These are phyloP conservation scores for Bradypodion pumilum DNA, from an alignment of 2,797 vertebrate genomes.

Conservation along the genomic window DNA sequence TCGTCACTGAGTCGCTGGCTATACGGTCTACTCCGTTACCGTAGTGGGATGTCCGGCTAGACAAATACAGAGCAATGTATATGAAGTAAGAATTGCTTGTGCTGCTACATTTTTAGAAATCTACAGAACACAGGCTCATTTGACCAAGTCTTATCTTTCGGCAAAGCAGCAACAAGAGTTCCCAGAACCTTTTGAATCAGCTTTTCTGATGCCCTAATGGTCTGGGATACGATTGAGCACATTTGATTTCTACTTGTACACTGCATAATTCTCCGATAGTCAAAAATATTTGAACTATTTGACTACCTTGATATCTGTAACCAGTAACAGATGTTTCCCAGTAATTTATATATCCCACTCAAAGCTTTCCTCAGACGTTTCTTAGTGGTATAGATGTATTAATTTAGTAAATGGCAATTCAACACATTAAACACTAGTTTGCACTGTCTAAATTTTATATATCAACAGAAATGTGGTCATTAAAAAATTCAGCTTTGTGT, in stretches of 20 bases:
- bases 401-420: too few relatives aligned
- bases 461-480: neutral
- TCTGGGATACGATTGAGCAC: neutral
- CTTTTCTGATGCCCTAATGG: neutral
- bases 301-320: too few relatives aligned
- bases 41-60: too few relatives aligned
- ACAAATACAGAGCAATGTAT: neutral
- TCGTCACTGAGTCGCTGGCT: too few relatives aligned
- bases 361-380: neutral
- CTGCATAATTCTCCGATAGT: neutral
- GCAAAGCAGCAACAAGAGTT: neutral
- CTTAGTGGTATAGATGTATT: neutral
- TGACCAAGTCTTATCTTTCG: neutral
- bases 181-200: neutral
- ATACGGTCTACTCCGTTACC: too few relatives aligned
- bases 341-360: neutral
- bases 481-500: neutral
- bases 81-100: neutral
- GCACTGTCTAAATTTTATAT: neutral
- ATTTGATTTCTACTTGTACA: neutral
- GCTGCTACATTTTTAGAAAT: neutral
- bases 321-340: neutral
- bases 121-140: neutral
- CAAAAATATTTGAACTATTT: neutral
- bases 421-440: neutral